These are phyloP conservation scores for Coracopsis vasa DNA, from an alignment of 2,113 vertebrate species.

Conservation along the genomic window DNA sequence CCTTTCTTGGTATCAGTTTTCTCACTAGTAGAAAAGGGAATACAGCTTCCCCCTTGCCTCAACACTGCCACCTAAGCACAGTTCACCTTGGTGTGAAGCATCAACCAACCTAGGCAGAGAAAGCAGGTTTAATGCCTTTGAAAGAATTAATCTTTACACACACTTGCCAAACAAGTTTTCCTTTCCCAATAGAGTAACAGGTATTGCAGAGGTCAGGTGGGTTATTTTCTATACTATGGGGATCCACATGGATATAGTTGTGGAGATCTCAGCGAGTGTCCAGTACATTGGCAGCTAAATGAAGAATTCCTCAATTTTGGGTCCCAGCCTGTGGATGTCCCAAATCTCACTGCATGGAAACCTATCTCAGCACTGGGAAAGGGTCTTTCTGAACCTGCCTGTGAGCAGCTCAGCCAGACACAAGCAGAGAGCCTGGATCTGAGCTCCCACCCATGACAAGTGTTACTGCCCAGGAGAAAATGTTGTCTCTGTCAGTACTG, in stretches of 20 bases:
- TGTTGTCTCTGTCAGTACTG: neutral
- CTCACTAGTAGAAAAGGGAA: neutral
- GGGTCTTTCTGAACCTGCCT: neutral
- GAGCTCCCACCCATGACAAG: neutral
- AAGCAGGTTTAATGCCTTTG: neutral
- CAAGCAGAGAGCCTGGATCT: neutral
- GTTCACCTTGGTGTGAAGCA: neutral
- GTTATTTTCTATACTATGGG: rapidly evolving
- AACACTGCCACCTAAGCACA: neutral
- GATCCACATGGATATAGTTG: neutral
- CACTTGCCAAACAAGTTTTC: neutral
- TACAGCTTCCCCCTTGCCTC: neutral
- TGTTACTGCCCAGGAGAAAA: neutral
- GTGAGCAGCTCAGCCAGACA: neutral
- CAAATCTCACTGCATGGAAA: neutral
- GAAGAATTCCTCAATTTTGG: neutral
- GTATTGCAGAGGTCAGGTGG: neutral
- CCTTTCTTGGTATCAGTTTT: neutral
- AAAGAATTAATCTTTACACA: neutral
- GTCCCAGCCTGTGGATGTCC: neutral
- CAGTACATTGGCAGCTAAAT: neutral
- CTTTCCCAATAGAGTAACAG: neutral
- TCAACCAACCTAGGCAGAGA: neutral
- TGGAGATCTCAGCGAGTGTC: rapidly evolving
- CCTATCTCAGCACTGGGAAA: neutral